Base-by-base conservation (phyloP, 1,140 invertebrate species). In the Zaprionus taronus region DNA sequence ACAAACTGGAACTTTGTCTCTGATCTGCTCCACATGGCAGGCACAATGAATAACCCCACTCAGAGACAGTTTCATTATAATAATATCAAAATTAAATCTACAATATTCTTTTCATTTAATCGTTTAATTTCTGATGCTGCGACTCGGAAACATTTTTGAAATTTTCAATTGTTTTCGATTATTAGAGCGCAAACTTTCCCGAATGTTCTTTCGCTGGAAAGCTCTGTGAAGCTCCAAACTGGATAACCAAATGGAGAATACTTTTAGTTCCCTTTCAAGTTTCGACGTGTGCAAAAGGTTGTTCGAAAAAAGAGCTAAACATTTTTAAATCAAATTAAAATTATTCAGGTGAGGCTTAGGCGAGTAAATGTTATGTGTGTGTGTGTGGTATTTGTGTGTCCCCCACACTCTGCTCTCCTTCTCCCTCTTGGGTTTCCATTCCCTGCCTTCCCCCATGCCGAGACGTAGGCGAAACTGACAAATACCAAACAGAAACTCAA, bases 401-500 rank as follows among this genome's bases (percentile, higher is more conserved):
- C 7, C 2, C 26, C 4, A 4, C 47, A 17, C 22, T 31, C 2
- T 24, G 31, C 1, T 11, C 31, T 17, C 11, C 28, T 34, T 11
- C 1, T 15, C 31, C 15, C 17, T 14, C 20, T 60, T 15, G 49
- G 58, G 17, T 69, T 71, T 49, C 65, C 71, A 68, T 5, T 36
- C 4, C 44, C 31, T 24, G 66, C 71, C 71, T 67, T 73, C 64
- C 36, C 36, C 22, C 53, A 17, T 22, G 26, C 5, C 31, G 15
- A 63, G 47, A 63, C 51, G 15, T 24, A 60, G 38, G 20, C 53
- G 24, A 60, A 73, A 47, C 36, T 24, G 15, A 60, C 38, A 81
- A 82, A 82, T 67, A 79, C 74, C 82, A 81, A 86, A 80, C 60
- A 61, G 61, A 81, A 81, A 90, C 67, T 61, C 67, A 81, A 81